Evolutionary conservation across 2,888 invertebrate species (phyloP).

Genomic region (Pimpla rufipes): DNA sequence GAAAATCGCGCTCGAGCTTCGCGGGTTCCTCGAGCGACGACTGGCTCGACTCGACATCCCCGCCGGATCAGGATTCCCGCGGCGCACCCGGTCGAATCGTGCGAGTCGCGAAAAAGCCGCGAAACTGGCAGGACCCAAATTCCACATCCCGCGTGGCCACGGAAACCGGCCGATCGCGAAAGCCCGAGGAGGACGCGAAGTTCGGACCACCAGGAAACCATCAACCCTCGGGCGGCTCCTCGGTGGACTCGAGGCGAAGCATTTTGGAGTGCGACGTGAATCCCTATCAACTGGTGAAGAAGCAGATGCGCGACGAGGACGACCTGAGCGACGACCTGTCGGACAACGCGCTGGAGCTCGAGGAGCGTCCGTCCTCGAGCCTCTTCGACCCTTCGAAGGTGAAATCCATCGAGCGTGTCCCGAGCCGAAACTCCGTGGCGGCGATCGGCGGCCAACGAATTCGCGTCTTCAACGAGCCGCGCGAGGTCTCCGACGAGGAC

Average conservation of each 20-base stretch:
- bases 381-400: conserved; percentile 83
- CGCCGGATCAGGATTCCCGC: conserved; percentile 57
- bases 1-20: conserved; percentile 71
- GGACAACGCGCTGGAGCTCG: conserved; percentile 78
- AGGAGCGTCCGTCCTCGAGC: conserved; percentile 72
- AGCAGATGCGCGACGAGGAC: conserved; percentile 78
- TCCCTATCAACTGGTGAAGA: conserved; percentile 92
- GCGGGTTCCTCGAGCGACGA: conserved; percentile 67
- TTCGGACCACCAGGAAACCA: conserved; percentile 52
- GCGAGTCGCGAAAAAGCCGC: conserved; percentile 71
- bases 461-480: conserved; percentile 87
- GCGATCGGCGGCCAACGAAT: conserved; percentile 91
- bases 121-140: conserved; percentile 73
- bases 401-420: conserved; percentile 83
- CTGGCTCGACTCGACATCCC: conserved; percentile 70
- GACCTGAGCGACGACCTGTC: conserved; percentile 85
- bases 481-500: conserved; percentile 78
- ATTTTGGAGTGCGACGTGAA: conserved; percentile 94
- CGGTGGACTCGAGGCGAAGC: conserved; percentile 86
- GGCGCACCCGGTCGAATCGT: conserved; percentile 70
- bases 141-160: conserved; percentile 11
- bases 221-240: neutral
- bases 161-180: conserved; percentile 59
- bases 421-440: conserved; percentile 80
- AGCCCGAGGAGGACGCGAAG: conserved; percentile 69